phyloP scores from a whole-genome alignment of 2,888 invertebrate genomes.

The Drosophila colorata region DNA sequence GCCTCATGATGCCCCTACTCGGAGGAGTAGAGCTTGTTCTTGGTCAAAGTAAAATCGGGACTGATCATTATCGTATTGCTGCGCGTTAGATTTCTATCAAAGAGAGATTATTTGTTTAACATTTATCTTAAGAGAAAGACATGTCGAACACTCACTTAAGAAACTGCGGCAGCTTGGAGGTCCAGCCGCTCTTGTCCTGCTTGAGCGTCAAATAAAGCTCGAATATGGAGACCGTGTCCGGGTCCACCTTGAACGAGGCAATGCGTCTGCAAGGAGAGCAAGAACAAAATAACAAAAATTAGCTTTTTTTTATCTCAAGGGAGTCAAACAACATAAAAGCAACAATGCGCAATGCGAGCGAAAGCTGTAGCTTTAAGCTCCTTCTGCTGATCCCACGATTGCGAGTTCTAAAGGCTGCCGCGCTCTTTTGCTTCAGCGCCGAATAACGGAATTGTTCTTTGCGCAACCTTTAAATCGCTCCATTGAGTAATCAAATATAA shows the following conservation, averaged over 20 bases:
- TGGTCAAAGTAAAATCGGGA: slow-evolving; percentile 94
- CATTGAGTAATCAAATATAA: no score
- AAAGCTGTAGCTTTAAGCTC: neutral
- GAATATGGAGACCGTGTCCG: slow-evolving; percentile 94
- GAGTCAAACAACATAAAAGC: neutral
- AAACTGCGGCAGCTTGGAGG: slow-evolving; percentile 94
- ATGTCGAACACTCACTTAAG: slow-evolving; percentile 90
- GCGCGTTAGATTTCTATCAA: slow-evolving; percentile 91
- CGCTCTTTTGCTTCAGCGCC: no score
- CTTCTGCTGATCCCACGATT: no score
- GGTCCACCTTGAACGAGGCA: slow-evolving; percentile 94
- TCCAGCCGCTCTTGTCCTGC: slow-evolving; percentile 95
- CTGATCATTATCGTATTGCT: slow-evolving; percentile 95
- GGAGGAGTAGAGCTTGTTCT: slow-evolving; percentile 94
- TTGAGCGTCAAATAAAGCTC: slow-evolving; percentile 95
- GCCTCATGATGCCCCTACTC: slow-evolving; percentile 73
- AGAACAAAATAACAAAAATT: neutral
- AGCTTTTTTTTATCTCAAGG: neutral
- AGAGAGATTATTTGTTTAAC: slow-evolving; percentile 50
- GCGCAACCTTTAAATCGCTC: no score
- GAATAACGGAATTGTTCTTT: no score
- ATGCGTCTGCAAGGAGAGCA: slow-evolving; percentile 87
- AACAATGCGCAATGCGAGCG: no score
- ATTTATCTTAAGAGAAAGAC: neutral
- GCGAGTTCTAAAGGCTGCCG: no score